These are phyloP conservation scores for Guaruba guarouba DNA, from an alignment of 2,113 vertebrate species.

Conservation along the genomic window DNA sequence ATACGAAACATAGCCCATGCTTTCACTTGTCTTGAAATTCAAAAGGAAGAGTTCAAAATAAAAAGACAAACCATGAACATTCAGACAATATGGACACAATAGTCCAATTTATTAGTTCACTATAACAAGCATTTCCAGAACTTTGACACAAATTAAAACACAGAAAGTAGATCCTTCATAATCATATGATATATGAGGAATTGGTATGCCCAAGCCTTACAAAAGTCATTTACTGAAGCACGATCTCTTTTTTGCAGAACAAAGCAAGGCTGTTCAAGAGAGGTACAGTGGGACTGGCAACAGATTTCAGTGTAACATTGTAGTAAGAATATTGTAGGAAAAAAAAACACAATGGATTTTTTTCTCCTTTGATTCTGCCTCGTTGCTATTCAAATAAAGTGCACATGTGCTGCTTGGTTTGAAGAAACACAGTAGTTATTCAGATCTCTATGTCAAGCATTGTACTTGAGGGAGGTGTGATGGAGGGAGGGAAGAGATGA, in stretches of 20 bases:
- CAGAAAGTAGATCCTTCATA: neutral
- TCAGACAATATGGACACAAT: neutral
- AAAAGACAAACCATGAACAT: neutral
- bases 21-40: neutral
- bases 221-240: neutral
- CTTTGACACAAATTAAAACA: neutral
- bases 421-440: neutral
- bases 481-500: neutral
- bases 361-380: neutral
- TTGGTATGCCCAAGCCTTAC: neutral
- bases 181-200: neutral
- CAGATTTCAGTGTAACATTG: neutral
- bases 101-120: neutral
- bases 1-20: neutral
- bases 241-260: neutral
- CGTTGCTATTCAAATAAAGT: constrained; percentile 18
- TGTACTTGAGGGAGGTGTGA: neutral
- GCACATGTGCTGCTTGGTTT: neutral
- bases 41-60: neutral
- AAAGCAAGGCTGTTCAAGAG: neutral
- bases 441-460: neutral
- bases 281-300: neutral
- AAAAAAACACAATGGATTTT: neutral
- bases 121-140: neutral
- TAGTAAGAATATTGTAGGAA: neutral